Evolutionary conservation across 1,140 invertebrate species (phyloP), one percentile per base, ranked within the genome.

Genomic region (Musca vetustissima): DNA sequence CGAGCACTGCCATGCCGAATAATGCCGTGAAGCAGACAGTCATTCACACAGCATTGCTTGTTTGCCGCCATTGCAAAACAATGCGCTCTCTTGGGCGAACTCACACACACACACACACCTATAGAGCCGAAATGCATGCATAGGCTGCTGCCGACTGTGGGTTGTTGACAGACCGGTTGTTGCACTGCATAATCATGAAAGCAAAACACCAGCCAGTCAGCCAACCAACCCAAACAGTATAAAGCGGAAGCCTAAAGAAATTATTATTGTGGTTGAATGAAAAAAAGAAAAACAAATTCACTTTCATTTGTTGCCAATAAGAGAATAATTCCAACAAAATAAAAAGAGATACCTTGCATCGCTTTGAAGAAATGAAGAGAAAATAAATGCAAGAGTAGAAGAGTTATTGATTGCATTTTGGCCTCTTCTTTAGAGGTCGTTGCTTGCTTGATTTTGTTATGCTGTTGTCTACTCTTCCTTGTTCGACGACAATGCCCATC

Each of bases 381-480:
- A 19, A 49, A 49, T n/a, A 49, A 17, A 1, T 19, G 49, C 25
- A 24, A n/a, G 57, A 61, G 57, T 21, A 43, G 11, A 9, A 6
- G 36, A 43, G 11, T 43, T 43, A 8, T 55, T 13, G 13, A n/a
- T n/a, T 13, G 22, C 25, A 24, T 49, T 28, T 59, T 47, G 36
- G n/a, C n/a, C 19, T 57, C 28, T 36, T 50, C 22, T 57, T 55
- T 70, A 65, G 72, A 66, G 69, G 66, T 55, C 70, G 69, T 69
- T 53, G 70, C 28, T n/a, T 74, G 73, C 71, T 70, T 36, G n/a
- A 22, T 67, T 61, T 19, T 36, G n/a, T 61, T 61, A 19, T 4
- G 9, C 17, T 49, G 4, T 6, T 49, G 19, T 52, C 17, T 52
- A n/a, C 21, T 52, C 21, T 19, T 22, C 17, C 21, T 19, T 59